Conservation (phyloP, 1,140 invertebrate species). For the Diploscapter pachys region DNA sequence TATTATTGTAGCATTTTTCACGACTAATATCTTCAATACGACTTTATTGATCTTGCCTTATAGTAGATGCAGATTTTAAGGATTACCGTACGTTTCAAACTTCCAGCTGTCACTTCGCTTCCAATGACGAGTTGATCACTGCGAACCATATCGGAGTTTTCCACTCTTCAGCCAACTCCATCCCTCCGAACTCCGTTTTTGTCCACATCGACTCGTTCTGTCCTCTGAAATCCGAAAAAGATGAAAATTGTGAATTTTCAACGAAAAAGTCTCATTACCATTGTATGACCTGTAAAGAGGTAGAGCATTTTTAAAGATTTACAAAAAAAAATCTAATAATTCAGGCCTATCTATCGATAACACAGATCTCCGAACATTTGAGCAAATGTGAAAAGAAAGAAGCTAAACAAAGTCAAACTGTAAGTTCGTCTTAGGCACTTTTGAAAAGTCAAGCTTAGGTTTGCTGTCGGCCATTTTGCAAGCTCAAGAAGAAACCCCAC, state of each 20-base stretch:
- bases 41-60: no score
- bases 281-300: constrained; percentile 5
- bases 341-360: neutral
- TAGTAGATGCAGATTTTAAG: no score
- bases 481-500: constrained; percentile 8
- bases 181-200: neutral
- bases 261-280: constrained; percentile 2
- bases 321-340: constrained; percentile 4
- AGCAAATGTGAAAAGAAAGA: no score
- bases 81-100: neutral
- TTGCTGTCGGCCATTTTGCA: constrained; percentile 3
- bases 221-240: neutral
- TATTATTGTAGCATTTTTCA: no score
- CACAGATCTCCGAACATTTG: neutral
- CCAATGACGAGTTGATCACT: constrained; percentile 5
- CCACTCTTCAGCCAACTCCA: neutral
- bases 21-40: no score
- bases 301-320: neutral
- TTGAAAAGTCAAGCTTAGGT: neutral
- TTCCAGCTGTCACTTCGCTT: constrained; percentile 9
- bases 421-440: no score
- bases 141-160: neutral
- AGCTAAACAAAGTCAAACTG: no score
- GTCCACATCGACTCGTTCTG: neutral
- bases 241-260: neutral